Evolutionary conservation across 2,888 invertebrate species (phyloP).

Genomic region (Ophion obscuratus): DNA sequence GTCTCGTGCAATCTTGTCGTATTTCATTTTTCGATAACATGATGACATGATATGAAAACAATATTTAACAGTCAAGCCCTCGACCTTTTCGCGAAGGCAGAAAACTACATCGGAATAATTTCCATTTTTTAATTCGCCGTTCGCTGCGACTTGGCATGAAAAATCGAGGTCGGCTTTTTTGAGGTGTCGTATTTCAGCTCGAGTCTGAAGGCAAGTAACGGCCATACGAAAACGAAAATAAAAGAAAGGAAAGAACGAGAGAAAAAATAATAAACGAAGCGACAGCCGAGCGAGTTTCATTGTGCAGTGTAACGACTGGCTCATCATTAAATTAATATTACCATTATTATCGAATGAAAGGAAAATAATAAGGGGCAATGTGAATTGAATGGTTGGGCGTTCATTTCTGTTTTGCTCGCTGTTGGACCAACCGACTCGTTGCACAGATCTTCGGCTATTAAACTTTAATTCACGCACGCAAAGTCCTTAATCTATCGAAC

Average conservation of each 20-base stretch:
- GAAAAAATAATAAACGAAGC: neutral
- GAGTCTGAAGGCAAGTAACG: no score
- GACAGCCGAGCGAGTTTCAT: neutral
- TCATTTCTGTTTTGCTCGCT: neutral
- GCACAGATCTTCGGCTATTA: constrained; percentile 23
- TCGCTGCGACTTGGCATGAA: neutral
- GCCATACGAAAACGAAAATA: neutral
- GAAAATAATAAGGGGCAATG: constrained; percentile 21
- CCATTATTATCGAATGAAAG: constrained; percentile 22
- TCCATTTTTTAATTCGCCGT: no score
- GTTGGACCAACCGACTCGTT: constrained; percentile 12
- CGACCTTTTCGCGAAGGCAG: no score
- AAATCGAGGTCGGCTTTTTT: neutral
- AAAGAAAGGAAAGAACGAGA: neutral
- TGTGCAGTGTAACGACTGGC: neutral
- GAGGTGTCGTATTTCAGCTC: constrained; percentile 9
- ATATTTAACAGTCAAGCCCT: no score
- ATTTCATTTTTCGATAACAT: no score
- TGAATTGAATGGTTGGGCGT: constrained; percentile 10
- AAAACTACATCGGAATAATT: no score
- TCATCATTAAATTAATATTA: constrained; percentile 21
- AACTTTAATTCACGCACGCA: constrained; percentile 47
- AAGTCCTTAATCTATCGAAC: constrained; percentile 50
- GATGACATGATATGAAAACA: no score
- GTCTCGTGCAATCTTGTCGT: no score